Evolutionary conservation across 2,113 vertebrate genomes (phyloP).

Genomic region (Pseudonaja textilis): DNA sequence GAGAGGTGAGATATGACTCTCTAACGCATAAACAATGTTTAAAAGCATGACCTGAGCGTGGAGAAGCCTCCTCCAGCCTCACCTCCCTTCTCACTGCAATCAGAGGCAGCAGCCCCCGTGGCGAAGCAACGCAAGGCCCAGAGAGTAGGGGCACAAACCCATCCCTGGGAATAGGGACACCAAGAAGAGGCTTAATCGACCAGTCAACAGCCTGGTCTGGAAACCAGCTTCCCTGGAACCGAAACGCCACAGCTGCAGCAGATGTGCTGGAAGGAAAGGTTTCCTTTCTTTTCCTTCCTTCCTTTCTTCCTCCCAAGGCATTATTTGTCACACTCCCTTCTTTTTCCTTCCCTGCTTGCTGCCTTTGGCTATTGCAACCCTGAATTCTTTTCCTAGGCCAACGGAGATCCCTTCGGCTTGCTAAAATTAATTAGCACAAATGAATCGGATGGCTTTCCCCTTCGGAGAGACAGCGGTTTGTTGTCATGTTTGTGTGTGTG

Average conservation of each 20-base stretch:
- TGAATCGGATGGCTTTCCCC: neutral
- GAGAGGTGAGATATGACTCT: neutral
- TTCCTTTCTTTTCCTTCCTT: too few relatives aligned
- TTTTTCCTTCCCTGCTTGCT: neutral
- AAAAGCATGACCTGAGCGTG: neutral
- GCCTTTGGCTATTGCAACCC: neutral
- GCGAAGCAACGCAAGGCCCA: too few relatives aligned
- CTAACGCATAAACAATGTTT: neutral
- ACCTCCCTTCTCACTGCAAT: neutral
- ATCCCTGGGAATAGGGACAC: neutral
- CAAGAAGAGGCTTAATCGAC: neutral
- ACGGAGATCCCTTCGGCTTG: neutral
- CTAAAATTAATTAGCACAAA: conserved; percentile 22
- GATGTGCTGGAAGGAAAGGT: neutral
- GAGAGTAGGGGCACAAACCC: neutral
- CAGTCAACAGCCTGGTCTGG: neutral
- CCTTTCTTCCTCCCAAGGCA: too few relatives aligned
- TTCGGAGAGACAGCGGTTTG: conserved; percentile 2
- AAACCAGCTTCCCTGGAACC: neutral
- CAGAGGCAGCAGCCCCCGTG: neutral
- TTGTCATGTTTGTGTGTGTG: neutral
- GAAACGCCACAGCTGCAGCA: neutral
- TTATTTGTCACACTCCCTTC: neutral
- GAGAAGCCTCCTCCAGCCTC: neutral
- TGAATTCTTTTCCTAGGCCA: neutral